Evolutionary conservation across 2,888 invertebrate genomes (phyloP).

Genomic region (Molorchus minor): DNA sequence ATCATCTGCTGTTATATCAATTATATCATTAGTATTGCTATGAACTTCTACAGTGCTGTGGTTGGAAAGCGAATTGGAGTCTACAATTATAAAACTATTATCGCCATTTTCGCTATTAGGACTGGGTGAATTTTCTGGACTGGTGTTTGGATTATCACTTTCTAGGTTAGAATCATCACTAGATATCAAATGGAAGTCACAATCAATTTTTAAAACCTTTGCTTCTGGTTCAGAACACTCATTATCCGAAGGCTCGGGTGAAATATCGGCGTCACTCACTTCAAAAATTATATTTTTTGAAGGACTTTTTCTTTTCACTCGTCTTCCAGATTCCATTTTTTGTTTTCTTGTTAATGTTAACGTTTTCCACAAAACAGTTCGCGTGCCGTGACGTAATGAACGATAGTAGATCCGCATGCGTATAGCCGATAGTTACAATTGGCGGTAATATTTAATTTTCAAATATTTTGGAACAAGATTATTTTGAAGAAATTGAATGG

Average conservation of each 20-base stretch:
- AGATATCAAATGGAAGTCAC: slow-evolving; percentile 27
- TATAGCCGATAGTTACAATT: not conserved
- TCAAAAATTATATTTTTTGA: slow-evolving; percentile 46
- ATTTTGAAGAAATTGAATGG: not conserved
- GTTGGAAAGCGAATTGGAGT: slow-evolving; percentile 5
- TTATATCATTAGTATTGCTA: slow-evolving; percentile 4
- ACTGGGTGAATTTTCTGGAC: slow-evolving; percentile 6
- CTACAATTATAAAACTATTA: slow-evolving; percentile 14
- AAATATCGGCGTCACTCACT: slow-evolving; percentile 48
- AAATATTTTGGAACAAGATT: not conserved
- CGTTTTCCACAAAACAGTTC: too few species aligned
- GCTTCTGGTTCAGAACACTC: slow-evolving; percentile 39
- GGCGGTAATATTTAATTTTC: not conserved
- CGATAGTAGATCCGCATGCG: slow-evolving; percentile 9
- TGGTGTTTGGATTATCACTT: slow-evolving; percentile 19
- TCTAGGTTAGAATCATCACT: slow-evolving; percentile 36
- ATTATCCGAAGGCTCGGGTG: slow-evolving; percentile 41
- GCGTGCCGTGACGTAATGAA: not conserved
- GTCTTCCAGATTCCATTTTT: slow-evolving; percentile 39
- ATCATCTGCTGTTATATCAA: slow-evolving; percentile 8
- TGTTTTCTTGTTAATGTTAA: slow-evolving; percentile 8
- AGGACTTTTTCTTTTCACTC: slow-evolving; percentile 44
- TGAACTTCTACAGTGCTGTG: not conserved
- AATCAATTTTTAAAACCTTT: slow-evolving; percentile 40
- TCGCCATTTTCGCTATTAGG: not conserved